Evolutionary conservation across 2,797 vertebrate species (phyloP).

Genomic region (Takifugu ocellatus): DNA sequence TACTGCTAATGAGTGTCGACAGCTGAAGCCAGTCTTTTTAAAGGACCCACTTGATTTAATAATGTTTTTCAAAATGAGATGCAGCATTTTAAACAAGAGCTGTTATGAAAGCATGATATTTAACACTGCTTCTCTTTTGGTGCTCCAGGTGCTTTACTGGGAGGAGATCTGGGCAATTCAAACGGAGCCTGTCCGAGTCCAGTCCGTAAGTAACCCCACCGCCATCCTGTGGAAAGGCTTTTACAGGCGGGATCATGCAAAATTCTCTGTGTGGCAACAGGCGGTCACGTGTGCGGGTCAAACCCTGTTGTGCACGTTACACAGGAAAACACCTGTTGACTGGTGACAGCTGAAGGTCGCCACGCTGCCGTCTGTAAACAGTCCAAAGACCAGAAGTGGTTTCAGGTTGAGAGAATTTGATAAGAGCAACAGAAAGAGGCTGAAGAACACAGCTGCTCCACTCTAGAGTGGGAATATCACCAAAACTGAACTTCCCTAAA

Average conservation of each 20-base stretch:
- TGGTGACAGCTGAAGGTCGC: slow-evolving; percentile 71
- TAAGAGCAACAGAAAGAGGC: slow-evolving; percentile 22
- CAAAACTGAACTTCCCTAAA: too few species aligned
- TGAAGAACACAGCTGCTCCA: background rate
- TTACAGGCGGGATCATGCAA: too few species aligned
- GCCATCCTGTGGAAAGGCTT: background rate
- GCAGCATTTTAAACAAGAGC: slow-evolving; percentile 3
- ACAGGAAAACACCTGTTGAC: slow-evolving; percentile 63
- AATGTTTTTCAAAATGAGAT: slow-evolving; percentile 18
- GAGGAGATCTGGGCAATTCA: slow-evolving; percentile 89
- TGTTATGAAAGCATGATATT: background rate
- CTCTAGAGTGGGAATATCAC: too few species aligned
- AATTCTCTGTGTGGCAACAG: slow-evolving; percentile 25
- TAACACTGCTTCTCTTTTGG: background rate
- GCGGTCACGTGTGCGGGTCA: slow-evolving; percentile 8
- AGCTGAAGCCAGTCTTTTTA: slow-evolving; percentile 19
- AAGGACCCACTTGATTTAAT: slow-evolving; percentile 42
- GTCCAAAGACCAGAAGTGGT: slow-evolving; percentile 50
- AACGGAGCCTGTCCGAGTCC: slow-evolving; percentile 94
- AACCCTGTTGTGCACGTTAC: slow-evolving; percentile 12
- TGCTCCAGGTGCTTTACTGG: slow-evolving; percentile 85
- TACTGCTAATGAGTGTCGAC: slow-evolving; percentile 20
- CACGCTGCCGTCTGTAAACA: slow-evolving; percentile 53
- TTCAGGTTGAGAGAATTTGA: slow-evolving; percentile 31
- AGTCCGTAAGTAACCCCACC: slow-evolving; percentile 80